Evolutionary conservation across 92 coral and sea anemone species (phyloP).

Genomic region (Montipora capitata): DNA sequence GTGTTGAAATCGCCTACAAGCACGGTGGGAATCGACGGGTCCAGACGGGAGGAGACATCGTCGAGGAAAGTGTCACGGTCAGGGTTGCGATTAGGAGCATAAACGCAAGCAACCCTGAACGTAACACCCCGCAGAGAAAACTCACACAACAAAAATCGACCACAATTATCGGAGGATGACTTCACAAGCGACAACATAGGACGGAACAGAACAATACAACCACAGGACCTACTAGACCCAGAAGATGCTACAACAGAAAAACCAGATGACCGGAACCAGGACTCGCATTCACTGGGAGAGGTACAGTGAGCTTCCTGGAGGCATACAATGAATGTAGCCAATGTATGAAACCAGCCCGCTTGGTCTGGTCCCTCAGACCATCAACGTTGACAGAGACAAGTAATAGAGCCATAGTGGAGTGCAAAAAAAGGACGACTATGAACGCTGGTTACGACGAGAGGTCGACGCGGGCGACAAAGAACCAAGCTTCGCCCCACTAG

Average conservation of each 20-base stretch:
- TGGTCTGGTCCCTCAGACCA: not conserved
- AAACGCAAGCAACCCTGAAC: too few species aligned
- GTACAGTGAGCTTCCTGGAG: too few species aligned
- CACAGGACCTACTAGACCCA: constrained; percentile 37
- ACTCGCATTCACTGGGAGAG: not conserved
- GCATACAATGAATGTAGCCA: not conserved
- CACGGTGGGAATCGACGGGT: not conserved
- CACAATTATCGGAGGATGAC: not conserved
- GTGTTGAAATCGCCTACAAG: not conserved
- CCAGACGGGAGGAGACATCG: too few species aligned
- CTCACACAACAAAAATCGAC: constrained; percentile 42
- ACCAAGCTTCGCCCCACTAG: too few species aligned
- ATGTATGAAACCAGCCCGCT: not conserved
- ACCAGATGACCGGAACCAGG: constrained; percentile 27
- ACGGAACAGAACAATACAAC: constrained; percentile 58
- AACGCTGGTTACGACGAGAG: not conserved
- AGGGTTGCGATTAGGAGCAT: too few species aligned
- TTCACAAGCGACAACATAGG: not conserved
- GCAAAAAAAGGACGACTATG: not conserved
- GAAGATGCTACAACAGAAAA: constrained; percentile 22
- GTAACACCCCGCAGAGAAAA: not conserved
- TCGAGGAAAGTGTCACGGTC: too few species aligned
- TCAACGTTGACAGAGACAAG: not conserved
- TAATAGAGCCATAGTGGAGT: not conserved
- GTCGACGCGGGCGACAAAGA: not conserved